Percentiles rank a stretch among this genome's conserved stretches.
Evolutionary conservation across 2,797 vertebrate genomes (phyloP).

Genomic region (Phaenicophaeus curvirostris): DNA sequence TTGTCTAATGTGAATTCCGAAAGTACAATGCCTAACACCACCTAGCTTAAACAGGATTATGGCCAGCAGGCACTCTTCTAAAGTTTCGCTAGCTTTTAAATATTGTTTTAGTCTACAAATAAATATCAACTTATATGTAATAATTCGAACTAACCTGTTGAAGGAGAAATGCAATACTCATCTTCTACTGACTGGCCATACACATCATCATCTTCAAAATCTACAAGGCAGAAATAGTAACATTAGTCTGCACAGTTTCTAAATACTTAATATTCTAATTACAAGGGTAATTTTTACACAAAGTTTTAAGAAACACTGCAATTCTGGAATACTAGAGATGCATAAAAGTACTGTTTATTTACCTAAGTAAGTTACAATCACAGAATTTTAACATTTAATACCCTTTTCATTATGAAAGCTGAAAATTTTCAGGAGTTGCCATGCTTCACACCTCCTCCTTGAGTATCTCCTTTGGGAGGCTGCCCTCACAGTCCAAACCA

Average conservation of each 20-base stretch:
- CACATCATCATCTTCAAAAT: constrained; percentile 96
- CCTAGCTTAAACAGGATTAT: not conserved
- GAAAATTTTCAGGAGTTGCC: not conserved
- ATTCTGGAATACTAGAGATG: not conserved
- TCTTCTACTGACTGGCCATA: constrained; percentile 98
- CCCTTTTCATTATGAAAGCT: not conserved
- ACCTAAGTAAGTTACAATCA: not conserved
- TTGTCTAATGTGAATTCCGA: not conserved
- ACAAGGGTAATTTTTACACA: not conserved
- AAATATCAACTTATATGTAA: not conserved
- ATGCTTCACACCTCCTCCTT: not conserved
- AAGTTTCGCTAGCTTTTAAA: not conserved
- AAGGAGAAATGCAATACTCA: constrained; percentile 97
- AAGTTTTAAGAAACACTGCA: not conserved
- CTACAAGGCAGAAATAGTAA: constrained; percentile 71
- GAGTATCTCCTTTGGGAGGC: not conserved
- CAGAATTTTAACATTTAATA: not conserved
- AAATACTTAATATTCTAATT: not conserved
- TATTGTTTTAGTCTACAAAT: not conserved
- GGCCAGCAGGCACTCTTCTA: not conserved
- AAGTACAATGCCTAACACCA: not conserved
- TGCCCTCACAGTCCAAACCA: not conserved
- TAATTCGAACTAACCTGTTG: constrained; percentile 87
- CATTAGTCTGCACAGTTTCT: not conserved
- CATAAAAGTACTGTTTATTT: not conserved